Evolutionary conservation across 2,797 vertebrate genomes (phyloP).

Genomic region (Anabas testudineus): DNA sequence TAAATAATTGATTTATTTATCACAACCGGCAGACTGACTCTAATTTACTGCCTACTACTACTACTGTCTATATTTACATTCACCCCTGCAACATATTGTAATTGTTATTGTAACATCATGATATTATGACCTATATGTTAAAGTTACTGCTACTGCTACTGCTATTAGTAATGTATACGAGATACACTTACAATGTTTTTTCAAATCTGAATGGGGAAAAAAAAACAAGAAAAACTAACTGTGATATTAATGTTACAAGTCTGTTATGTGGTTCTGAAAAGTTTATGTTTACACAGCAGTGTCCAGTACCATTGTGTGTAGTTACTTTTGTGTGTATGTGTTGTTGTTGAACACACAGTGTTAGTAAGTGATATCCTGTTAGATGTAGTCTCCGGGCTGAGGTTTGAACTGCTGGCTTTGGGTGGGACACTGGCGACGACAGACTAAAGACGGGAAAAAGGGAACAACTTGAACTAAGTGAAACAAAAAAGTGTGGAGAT

Average conservation of each 20-base stretch:
- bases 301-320: conserved; percentile 41
- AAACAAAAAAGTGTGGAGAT: conserved; percentile 27
- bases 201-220: conserved; percentile 4
- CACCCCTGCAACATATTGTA: conserved; percentile 9
- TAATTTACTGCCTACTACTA: too few relatives aligned
- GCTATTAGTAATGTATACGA: not conserved
- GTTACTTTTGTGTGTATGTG: conserved; percentile 34
- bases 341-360: conserved; percentile 50
- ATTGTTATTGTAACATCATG: conserved; percentile 34
- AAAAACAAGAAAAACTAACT: not conserved
- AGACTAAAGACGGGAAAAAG: conserved; percentile 33
- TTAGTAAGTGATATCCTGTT: conserved; percentile 70
- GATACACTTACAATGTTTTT: not conserved
- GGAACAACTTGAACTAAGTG: conserved; percentile 42
- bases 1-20: conserved; percentile 14
- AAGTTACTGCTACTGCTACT: not conserved
- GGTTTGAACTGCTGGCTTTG: conserved; percentile 62
- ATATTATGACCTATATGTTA: conserved; percentile 8
- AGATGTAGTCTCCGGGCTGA: conserved; percentile 58
- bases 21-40: not conserved
- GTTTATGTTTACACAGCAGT: conserved; percentile 36
- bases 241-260: not conserved
- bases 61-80: conserved; percentile 1
- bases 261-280: not conserved
- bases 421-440: conserved; percentile 63